Percentiles rank a stretch among this genome's conserved stretches.
Evolutionary conservation across 2,888 invertebrate species (phyloP).

Genomic region (Drosophila emarginata): DNA sequence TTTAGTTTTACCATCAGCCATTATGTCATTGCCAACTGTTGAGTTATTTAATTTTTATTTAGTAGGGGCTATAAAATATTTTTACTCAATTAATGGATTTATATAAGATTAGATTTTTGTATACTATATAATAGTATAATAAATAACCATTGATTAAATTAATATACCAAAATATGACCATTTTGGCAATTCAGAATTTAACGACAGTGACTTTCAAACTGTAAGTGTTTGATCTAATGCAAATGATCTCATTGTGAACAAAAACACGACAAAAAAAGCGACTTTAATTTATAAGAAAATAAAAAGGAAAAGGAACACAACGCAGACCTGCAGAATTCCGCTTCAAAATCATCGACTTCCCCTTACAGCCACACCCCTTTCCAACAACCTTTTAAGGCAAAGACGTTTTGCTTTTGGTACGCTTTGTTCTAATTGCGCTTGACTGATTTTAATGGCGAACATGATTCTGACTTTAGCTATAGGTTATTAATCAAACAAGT

Average conservation of each 20-base stretch:
- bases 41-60: too few species aligned
- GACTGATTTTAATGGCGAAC: constrained; percentile 69
- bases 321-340: constrained; percentile 68
- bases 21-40: too few species aligned
- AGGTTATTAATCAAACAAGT: constrained; percentile 67
- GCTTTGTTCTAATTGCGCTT: constrained; percentile 74
- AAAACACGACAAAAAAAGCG: constrained; percentile 8
- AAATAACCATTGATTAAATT: too few species aligned
- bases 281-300: neutral
- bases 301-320: constrained; percentile 25
- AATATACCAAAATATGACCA: too few species aligned
- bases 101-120: too few species aligned
- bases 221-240: constrained; percentile 13
- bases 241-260: constrained; percentile 59
- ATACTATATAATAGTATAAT: too few species aligned
- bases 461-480: constrained; percentile 25
- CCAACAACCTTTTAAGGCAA: constrained; percentile 28
- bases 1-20: too few species aligned
- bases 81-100: too few species aligned
- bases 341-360: constrained; percentile 34
- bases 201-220: constrained; percentile 20
- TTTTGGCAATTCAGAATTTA: too few species aligned
- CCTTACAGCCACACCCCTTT: constrained; percentile 35
- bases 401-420: constrained; percentile 17
- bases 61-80: too few species aligned